These are phyloP conservation scores for Drosophila aff. DNA, from an alignment of 1,140 invertebrate genomes.

Conservation along the genomic window DNA sequence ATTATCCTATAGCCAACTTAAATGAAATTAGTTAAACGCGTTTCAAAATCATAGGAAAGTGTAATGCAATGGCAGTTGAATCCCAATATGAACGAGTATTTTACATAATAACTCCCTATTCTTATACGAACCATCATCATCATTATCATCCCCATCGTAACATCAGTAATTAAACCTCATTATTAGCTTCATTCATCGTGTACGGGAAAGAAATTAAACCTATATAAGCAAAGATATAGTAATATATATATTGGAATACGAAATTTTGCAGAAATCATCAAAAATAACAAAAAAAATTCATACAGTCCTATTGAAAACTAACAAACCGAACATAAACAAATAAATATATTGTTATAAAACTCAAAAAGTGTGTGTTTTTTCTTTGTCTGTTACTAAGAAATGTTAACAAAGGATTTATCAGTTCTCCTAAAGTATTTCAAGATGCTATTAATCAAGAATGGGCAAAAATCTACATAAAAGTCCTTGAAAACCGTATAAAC, in stretches of 20 bases:
- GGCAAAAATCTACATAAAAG: background rate
- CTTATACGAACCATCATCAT: constrained; percentile 46
- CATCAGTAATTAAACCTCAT: constrained; percentile 30
- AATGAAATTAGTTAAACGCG: constrained; percentile 74
- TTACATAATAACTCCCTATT: constrained; percentile 53
- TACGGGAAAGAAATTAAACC: constrained; percentile 21
- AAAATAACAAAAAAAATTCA: constrained; percentile 30
- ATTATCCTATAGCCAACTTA: constrained; percentile 78
- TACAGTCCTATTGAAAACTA: constrained; percentile 42
- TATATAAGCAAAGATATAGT: constrained; percentile 27
- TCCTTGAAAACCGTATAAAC: background rate
- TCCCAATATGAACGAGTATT: constrained; percentile 51
- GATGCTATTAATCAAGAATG: background rate
- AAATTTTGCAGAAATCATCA: constrained; percentile 51
- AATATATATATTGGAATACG: constrained; percentile 61
- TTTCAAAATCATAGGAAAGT: constrained; percentile 79
- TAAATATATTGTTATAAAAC: constrained; percentile 82
- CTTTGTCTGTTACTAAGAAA: background rate
- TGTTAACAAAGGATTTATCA: too few relatives aligned
- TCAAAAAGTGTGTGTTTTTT: constrained; percentile 2
- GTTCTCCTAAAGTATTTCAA: background rate
- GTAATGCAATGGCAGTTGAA: constrained; percentile 53
- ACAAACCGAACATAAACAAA: constrained; percentile 58
- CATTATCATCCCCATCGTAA: constrained; percentile 16
- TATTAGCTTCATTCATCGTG: constrained; percentile 57